These are phyloP conservation scores for Phthorimaea operculella DNA, from an alignment of 1,140 invertebrate species.

Conservation along the genomic window DNA sequence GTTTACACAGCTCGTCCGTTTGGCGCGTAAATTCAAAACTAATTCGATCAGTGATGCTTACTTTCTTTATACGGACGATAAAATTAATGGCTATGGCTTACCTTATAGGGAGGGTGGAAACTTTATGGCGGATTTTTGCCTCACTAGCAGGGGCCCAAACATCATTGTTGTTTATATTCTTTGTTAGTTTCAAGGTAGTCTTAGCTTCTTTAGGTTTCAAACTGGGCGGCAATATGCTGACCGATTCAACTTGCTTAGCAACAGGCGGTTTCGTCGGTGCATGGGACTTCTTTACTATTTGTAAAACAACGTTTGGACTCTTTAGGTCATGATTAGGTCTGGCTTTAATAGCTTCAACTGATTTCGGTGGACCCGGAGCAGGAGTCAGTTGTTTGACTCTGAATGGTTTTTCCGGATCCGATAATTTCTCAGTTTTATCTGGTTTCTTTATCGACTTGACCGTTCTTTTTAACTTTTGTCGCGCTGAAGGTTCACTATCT, in stretches of 20 bases:
- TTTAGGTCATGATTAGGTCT: conserved; percentile 34
- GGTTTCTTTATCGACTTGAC: conserved; percentile 21
- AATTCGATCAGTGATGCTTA: conserved; percentile 25
- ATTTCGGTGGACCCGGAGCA: conserved; percentile 25
- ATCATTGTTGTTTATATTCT: conserved; percentile 57
- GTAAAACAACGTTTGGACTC: conserved; percentile 38
- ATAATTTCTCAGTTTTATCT: conserved; percentile 30
- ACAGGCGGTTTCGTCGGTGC: conserved; percentile 28
- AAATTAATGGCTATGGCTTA: conserved; percentile 21
- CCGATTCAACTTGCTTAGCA: conserved; percentile 21
- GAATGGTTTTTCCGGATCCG: conserved; percentile 35
- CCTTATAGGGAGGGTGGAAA: conserved; percentile 29
- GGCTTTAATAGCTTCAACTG: conserved; percentile 13
- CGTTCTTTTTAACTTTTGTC: conserved; percentile 29
- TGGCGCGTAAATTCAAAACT: conserved; percentile 21
- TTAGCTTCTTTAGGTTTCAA: conserved; percentile 38
- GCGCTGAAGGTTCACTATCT: conserved; percentile 13
- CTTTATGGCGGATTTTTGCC: conserved; percentile 24
- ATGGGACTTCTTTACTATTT: conserved; percentile 49
- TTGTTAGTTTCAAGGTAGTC: conserved; percentile 36
- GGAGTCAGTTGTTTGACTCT: conserved; percentile 31
- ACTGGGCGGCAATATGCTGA: conserved; percentile 46
- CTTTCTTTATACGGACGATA: conserved; percentile 1
- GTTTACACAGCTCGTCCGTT: conserved; percentile 10
- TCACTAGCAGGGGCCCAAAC: conserved; percentile 49